Base-by-base conservation (phyloP, 1,140 invertebrate species). In the Drosophila dunni region DNA sequence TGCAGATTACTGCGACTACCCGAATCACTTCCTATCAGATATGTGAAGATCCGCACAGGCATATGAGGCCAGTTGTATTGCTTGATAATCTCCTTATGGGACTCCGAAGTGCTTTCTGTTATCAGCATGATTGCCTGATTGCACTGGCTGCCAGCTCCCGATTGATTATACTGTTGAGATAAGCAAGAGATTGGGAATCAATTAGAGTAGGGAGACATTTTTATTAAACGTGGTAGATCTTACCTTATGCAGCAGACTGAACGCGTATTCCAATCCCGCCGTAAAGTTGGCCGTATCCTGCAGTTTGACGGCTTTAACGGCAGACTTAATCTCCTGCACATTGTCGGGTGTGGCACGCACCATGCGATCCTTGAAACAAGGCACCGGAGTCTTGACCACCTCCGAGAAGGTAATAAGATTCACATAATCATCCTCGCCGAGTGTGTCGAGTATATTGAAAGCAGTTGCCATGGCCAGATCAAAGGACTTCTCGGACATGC, bases 121-220 rank as follows among this genome's bases (percentile, higher is more conserved):
- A 99, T 96, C 51, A 99, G 92, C 95, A 99, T 98, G 45, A 99
- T 99, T 1, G 98, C 98, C 93, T 99, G 98, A 93, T 99, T 99
- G 91, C 99, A 99, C 81, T 98, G 96, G 70, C 96, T 96, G 7
- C 97, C 97, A 78, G 95, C 94, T 1, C 96, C 95, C 0, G 96
- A 96, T 63, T 96, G 94, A 85, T 97, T 97, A 81, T 97, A 97
- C 95, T 96, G 86, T 11, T 92, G 88, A 60, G 65, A 72, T 6
- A 10, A 38, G 20, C 7, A n/a, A 46, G 3, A 53, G 13, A 7
- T n/a, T 17, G 53, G 2, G 4, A 1, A 42, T 58, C 24, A 3
- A 1, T 54, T 40, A 29, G 24, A 29, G 24, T 29, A 29, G 17
- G 17, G n/a, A n/a, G n/a, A n/a, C n/a, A n/a, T n/a, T n/a, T n/a